Conservation (phyloP, 2,113 vertebrate genomes). For the Taurulus bubalis region DNA sequence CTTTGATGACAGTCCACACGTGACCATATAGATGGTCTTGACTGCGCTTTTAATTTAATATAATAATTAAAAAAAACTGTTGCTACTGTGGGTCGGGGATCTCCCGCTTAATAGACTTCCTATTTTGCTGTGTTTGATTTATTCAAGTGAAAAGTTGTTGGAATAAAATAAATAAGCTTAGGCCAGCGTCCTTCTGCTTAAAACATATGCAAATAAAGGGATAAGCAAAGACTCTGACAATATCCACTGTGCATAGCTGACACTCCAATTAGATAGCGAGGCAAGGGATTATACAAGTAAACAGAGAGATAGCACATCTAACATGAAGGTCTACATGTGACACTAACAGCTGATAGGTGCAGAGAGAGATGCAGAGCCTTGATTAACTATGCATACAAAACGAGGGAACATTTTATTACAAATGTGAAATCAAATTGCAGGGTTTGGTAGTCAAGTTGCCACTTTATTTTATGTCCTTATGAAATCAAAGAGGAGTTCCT, state of each 20-base stretch:
- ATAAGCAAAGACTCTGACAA: slow-evolving; percentile 65
- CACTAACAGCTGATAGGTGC: slow-evolving; percentile 46
- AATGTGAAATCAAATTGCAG: slow-evolving; percentile 69
- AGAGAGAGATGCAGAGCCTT: slow-evolving; percentile 28
- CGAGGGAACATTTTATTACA: slow-evolving; percentile 55
- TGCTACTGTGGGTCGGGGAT: not conserved
- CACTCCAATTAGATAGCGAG: slow-evolving; percentile 73
- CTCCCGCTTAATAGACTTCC: not conserved
- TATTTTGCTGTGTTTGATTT: slow-evolving; percentile 46
- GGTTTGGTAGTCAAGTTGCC: slow-evolving; percentile 75
- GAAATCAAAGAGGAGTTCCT: slow-evolving; percentile 60
- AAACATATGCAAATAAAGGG: slow-evolving; percentile 69
- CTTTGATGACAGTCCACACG: slow-evolving; percentile 12
- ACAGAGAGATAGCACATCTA: slow-evolving; percentile 56
- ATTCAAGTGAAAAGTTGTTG: slow-evolving; percentile 62
- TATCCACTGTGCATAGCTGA: slow-evolving; percentile 54
- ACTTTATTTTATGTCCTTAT: slow-evolving; percentile 54
- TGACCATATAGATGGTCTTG: slow-evolving; percentile 2
- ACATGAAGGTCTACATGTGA: slow-evolving; percentile 59
- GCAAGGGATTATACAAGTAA: slow-evolving; percentile 59
- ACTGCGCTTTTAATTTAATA: slow-evolving; percentile 15
- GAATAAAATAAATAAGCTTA: slow-evolving; percentile 58
- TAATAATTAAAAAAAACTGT: slow-evolving; percentile 2
- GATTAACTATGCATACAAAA: slow-evolving; percentile 63
- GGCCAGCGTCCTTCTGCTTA: slow-evolving; percentile 34